Conservation (phyloP, 2,113 vertebrate genomes). For the Bos indicus region DNA sequence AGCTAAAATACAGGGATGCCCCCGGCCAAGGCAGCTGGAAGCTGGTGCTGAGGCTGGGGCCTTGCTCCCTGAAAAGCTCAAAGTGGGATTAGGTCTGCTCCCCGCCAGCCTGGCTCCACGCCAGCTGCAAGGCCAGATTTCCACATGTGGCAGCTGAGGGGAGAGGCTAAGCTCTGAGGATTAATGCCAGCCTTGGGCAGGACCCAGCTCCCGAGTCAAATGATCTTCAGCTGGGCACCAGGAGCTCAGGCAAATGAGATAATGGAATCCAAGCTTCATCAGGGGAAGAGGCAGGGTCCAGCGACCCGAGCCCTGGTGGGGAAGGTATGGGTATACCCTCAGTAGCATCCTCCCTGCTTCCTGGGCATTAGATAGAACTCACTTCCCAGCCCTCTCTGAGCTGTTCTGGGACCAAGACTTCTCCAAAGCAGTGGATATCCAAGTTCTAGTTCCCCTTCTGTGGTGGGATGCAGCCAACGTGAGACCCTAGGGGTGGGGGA, state of each 20-base stretch:
- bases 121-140: conserved; percentile 25
- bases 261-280: conserved; percentile 59
- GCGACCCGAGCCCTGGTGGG: rapidly evolving
- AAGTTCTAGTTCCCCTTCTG: background rate
- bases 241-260: conserved; percentile 64
- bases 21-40: background rate
- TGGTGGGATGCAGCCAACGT: too few relatives aligned
- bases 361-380: background rate
- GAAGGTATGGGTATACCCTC: background rate
- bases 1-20: background rate
- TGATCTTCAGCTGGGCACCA: conserved; percentile 43
- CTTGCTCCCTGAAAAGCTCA: background rate
- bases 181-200: background rate
- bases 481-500: background rate
- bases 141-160: conserved; percentile 41
- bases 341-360: background rate
- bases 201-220: conserved; percentile 36
- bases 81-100: background rate
- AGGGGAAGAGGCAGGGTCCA: background rate
- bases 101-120: background rate
- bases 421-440: background rate
- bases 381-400: background rate
- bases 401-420: background rate
- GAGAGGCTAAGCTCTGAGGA: conserved; percentile 53
- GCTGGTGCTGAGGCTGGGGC: background rate